Base-by-base conservation (phyloP, 2,113 vertebrate genomes). In the Xenopus borealis region DNA sequence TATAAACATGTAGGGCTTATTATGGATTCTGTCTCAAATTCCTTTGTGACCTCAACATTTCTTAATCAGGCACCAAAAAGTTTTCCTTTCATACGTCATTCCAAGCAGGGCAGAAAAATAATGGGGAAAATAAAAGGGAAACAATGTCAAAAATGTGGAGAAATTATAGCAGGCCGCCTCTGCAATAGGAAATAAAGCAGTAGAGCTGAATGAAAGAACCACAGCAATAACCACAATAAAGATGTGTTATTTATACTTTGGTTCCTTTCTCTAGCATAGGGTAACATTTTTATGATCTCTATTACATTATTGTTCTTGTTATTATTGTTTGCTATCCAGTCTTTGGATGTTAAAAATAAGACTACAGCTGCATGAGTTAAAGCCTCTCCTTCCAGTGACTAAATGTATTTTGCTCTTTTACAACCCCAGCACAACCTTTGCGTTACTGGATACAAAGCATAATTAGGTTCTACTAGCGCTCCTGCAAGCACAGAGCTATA, bases 81-180 rank as follows among this genome's bases (percentile, higher is more conserved):
- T 7, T 66, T 45, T 65, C 18, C 53, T 50, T 76, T 63, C 9
- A 68, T 46, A 75, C n/a, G 20, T 75, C 19, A 59, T 67, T 14
- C 6, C 7, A 44, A 45, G 55, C 1, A 76, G 19, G 23, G 16
- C 23, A 69, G 50, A 75, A 53, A 58, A 69, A 63, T 45, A 76
- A 69, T 84, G 79, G 80, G 66, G 19, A 83, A 83, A 80, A 84
- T 68, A 75, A 70, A 69, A 83, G 77, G 33, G 66, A 53, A 84
- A 80, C 4, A 73, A 72, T 69, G 78, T 78, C 13, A 85, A 64
- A 68, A 81, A 80, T 75, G 80, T 16, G 80, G 74, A 83, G 83
- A 78, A 44, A 69, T 70, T 72, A 72, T 7, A 9, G 23, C 81
- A 86, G 81, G 44, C 53, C 81, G 69, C 80, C 82, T 87, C 82